phyloP scores from a whole-genome alignment of 2,113 vertebrate species.

The Corythaeola cristata region DNA sequence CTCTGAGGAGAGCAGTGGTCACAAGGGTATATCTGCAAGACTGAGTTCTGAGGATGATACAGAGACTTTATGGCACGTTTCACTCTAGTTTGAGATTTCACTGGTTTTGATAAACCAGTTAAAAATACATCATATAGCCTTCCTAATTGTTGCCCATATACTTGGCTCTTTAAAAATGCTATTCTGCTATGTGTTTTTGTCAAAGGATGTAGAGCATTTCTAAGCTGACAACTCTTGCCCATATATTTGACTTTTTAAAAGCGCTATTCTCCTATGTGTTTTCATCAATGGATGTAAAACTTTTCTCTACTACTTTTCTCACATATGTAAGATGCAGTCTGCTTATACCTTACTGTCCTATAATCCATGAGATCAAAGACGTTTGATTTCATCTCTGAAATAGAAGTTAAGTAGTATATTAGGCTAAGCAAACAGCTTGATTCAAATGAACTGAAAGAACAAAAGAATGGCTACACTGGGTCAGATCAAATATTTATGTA shows the following conservation, averaged over 20 bases:
- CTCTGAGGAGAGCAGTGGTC: not conserved
- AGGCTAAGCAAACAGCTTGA: not conserved
- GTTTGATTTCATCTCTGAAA: slow-evolving; percentile 10
- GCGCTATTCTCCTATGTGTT: not conserved
- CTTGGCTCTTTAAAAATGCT: not conserved
- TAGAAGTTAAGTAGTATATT: not conserved
- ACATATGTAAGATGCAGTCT: not conserved
- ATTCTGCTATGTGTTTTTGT: not conserved
- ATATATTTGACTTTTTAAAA: not conserved
- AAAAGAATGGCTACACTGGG: not conserved
- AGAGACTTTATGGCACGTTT: not conserved
- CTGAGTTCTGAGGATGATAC: not conserved
- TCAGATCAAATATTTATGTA: not conserved
- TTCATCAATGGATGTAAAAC: not conserved
- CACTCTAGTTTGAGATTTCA: not conserved
- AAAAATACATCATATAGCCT: not conserved
- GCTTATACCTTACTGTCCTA: not conserved
- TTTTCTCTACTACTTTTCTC: not conserved
- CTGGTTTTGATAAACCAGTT: not conserved
- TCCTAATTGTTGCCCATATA: not conserved
- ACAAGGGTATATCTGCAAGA: not conserved
- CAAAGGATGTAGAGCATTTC: not conserved
- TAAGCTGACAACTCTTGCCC: not conserved
- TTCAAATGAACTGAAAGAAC: not conserved
- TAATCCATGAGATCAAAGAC: not conserved